These are phyloP conservation scores for Caenorhabditis becei DNA, from an alignment of 2,888 invertebrate genomes.

Conservation along the genomic window DNA sequence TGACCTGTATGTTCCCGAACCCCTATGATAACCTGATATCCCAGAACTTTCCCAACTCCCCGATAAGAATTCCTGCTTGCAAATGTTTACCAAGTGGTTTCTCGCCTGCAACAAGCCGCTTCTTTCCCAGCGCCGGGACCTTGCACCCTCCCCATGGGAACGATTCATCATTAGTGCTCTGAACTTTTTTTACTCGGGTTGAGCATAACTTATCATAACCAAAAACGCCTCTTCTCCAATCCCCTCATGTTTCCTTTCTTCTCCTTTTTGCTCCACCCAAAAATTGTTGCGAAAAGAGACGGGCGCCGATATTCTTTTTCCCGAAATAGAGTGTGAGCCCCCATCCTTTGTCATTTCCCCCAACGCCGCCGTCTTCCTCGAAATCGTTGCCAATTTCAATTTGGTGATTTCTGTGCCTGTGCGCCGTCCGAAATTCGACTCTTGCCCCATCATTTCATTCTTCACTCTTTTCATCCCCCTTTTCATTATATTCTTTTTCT, in stretches of 20 bases:
- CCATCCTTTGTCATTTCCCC: not conserved
- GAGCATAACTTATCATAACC: conserved; percentile 57
- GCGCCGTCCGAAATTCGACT: conserved; percentile 33
- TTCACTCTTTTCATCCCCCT: not conserved
- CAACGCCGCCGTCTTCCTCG: not conserved
- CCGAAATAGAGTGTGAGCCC: conserved; percentile 45
- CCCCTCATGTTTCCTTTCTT: conserved; percentile 16
- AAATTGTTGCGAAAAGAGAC: conserved; percentile 43
- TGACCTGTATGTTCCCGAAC: no score
- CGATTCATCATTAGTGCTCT: conserved; percentile 59
- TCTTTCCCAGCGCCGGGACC: conserved; percentile 51
- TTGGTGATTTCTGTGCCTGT: conserved; percentile 20
- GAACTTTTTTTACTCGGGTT: conserved; percentile 52
- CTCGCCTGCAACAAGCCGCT: conserved; percentile 30
- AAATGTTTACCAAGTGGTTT: conserved; percentile 45
- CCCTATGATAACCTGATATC: no score
- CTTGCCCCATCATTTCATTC: no score
- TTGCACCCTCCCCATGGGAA: conserved; percentile 46
- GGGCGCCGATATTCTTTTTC: conserved; percentile 1
- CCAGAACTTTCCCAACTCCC: not conserved
- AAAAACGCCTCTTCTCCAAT: conserved; percentile 23
- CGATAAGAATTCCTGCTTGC: conserved; percentile 13
- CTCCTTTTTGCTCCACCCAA: not conserved
- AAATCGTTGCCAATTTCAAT: conserved; percentile 9
- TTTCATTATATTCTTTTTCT: conserved; percentile 19